Percentiles rank a stretch among this genome's conserved stretches.
These are phyloP conservation scores for Acinonyx jubatus DNA, from an alignment of 2,113 vertebrate genomes.

Conservation along the genomic window DNA sequence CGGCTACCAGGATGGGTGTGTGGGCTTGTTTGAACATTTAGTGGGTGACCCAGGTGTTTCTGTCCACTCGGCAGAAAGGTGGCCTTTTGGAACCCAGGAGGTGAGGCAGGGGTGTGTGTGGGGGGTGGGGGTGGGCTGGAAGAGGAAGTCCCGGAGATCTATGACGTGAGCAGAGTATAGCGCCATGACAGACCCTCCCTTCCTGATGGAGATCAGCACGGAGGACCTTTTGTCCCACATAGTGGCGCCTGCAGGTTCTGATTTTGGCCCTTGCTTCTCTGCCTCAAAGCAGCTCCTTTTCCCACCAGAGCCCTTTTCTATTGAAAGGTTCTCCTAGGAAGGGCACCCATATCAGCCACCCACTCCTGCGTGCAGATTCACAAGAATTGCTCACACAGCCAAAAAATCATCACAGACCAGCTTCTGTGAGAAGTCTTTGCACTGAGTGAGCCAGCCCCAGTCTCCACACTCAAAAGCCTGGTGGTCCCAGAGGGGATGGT, in stretches of 20 bases:
- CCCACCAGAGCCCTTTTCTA: neutral
- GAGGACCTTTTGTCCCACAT: neutral
- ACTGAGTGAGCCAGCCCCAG: neutral
- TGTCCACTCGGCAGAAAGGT: neutral
- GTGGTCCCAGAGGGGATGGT: neutral
- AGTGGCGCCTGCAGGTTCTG: neutral
- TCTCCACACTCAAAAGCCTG: neutral
- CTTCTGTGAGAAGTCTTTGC: neutral
- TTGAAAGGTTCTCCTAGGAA: neutral
- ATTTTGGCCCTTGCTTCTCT: neutral
- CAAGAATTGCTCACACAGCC: neutral
- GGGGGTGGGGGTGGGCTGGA: too few species aligned
- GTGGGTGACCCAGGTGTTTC: neutral
- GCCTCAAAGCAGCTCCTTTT: neutral
- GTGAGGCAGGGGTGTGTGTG: neutral
- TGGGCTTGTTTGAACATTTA: neutral
- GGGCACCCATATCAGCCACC: neutral
- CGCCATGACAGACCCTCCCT: neutral
- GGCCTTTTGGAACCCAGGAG: neutral
- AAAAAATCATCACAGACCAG: neutral
- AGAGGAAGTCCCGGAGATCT: too few species aligned
- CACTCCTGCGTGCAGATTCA: neutral
- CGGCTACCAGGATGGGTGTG: neutral
- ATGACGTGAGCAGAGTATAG: too few species aligned
- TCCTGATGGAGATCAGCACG: neutral